Evolutionary conservation across 35 echinoderm and acorn worm genomes (phyloP).

Genomic region (Ophiothrix spiculata): DNA sequence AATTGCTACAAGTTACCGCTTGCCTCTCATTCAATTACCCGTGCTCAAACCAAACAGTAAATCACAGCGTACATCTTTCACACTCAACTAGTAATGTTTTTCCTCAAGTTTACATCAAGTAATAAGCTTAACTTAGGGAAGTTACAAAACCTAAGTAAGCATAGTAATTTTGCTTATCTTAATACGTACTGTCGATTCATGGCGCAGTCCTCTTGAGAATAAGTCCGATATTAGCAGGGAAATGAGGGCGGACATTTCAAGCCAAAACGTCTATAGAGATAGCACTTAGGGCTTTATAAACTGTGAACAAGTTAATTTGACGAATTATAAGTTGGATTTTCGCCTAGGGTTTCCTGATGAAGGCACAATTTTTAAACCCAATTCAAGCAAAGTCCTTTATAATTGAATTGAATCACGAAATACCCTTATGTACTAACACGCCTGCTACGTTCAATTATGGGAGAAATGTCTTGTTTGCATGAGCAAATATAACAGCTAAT

Average conservation of each 20-base stretch:
- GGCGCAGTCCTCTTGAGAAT: not conserved
- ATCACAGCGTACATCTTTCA: no score
- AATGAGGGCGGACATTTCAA: not conserved
- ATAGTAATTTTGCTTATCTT: constrained; percentile 1
- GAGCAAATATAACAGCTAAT: no score
- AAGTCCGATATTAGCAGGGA: not conserved
- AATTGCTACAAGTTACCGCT: no score
- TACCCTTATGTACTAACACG: not conserved
- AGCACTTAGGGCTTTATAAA: not conserved
- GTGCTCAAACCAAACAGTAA: no score
- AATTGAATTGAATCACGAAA: not conserved
- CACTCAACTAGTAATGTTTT: no score
- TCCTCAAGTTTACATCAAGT: not conserved
- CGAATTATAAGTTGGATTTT: constrained; percentile 5
- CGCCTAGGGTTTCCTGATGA: not conserved
- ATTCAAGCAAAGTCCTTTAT: not conserved
- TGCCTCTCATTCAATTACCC: no score
- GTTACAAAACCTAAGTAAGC: not conserved
- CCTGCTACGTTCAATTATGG: not conserved
- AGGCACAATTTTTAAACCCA: not conserved
- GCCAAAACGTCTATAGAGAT: constrained; percentile 8
- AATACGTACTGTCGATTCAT: constrained; percentile 6
- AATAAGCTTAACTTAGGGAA: not conserved
- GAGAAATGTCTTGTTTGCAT: no score
- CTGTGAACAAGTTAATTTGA: constrained; percentile 11